Conservation (phyloP, 2,888 invertebrate species). For the Caenorhabditis sulstoni region DNA sequence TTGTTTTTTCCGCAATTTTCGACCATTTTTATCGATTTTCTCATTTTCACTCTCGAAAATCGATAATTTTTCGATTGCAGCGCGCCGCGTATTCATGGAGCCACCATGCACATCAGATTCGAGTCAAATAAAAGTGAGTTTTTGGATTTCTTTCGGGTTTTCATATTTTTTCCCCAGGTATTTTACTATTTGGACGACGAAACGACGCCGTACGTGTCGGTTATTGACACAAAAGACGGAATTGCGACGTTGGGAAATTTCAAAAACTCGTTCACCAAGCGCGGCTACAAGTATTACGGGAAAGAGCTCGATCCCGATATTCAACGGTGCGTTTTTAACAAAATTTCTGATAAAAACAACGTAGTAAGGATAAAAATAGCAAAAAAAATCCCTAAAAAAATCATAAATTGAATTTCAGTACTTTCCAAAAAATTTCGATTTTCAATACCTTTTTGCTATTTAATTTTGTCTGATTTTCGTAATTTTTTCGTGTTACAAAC, state of each 20-base stretch:
- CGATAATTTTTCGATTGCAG: neutral
- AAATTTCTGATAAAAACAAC: too few species aligned
- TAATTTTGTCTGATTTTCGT: too few species aligned
- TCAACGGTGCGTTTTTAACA: too few species aligned
- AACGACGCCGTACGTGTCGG: constrained; percentile 74
- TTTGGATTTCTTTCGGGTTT: neutral
- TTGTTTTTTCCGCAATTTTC: neutral
- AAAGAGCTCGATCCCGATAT: constrained; percentile 74
- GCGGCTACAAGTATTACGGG: constrained; percentile 76
- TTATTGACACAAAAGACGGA: constrained; percentile 65
- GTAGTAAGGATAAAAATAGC: too few species aligned
- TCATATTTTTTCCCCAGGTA: constrained; percentile 46
- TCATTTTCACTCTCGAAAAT: too few species aligned
- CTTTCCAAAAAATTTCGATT: too few species aligned
- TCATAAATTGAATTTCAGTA: too few species aligned
- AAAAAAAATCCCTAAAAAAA: too few species aligned
- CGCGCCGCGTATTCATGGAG: constrained; percentile 47
- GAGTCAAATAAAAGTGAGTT: constrained; percentile 50
- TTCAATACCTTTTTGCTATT: too few species aligned
- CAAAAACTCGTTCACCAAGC: constrained; percentile 71
- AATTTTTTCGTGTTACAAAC: too few species aligned
- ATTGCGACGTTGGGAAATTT: constrained; percentile 74
- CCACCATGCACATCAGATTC: constrained; percentile 43
- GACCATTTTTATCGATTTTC: neutral
- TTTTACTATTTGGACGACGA: constrained; percentile 77